Evolutionary conservation across 2,113 vertebrate species (phyloP).

Genomic region (Anas platyrhynchos): DNA sequence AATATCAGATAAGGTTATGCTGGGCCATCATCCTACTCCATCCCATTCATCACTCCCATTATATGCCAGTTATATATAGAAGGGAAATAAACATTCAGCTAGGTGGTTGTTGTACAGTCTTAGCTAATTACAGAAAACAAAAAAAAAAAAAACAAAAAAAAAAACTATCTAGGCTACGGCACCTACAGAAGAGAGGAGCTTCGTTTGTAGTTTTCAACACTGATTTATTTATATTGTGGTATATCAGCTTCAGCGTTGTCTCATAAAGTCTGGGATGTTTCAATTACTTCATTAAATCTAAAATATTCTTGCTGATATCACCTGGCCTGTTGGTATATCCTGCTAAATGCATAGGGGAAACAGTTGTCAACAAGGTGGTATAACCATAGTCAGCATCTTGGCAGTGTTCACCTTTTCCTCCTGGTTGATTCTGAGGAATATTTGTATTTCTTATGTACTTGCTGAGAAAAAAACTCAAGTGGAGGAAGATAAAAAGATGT

Average conservation of each 20-base stretch:
- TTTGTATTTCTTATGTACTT: background rate
- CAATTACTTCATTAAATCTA: accelerated
- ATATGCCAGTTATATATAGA: background rate
- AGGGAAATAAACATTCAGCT: background rate
- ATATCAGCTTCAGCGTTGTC: background rate
- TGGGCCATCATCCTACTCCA: background rate
- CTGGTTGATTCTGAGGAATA: background rate
- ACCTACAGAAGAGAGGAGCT: background rate
- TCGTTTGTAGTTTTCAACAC: background rate
- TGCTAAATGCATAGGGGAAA: background rate
- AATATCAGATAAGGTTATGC: background rate
- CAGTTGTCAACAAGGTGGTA: background rate
- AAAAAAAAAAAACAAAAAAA: background rate
- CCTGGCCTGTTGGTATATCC: background rate
- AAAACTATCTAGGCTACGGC: background rate
- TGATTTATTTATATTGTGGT: background rate
- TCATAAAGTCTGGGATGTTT: background rate
- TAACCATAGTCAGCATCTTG: background rate
- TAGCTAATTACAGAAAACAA: background rate
- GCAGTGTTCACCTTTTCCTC: background rate
- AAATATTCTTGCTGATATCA: background rate
- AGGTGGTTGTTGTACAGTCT: background rate
- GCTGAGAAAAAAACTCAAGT: background rate
- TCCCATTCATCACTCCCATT: background rate
- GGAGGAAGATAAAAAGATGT: background rate